phyloP scores from a whole-genome alignment of 2,113 vertebrate species.

The Oncorhynchus gorbuscha region DNA sequence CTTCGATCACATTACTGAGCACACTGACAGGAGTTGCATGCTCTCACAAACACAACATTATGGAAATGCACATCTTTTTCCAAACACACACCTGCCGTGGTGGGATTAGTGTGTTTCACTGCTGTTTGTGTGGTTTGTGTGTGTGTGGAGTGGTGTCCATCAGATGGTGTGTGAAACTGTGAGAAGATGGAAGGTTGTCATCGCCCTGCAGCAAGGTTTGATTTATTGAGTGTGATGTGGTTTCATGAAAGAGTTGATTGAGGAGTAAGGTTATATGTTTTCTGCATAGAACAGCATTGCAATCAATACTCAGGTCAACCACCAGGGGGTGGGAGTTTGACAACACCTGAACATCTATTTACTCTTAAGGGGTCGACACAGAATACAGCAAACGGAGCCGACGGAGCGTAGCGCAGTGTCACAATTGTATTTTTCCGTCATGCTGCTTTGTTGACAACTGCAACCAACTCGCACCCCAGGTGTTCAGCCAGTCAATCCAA shows the following conservation, averaged over 20 bases:
- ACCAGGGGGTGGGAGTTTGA: not conserved
- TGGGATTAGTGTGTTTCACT: not conserved
- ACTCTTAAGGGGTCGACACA: no score
- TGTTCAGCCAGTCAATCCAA: not conserved
- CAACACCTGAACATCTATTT: not conserved
- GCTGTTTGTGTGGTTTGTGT: constrained; percentile 3
- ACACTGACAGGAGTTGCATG: not conserved
- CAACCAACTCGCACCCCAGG: no score
- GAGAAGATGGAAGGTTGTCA: not conserved
- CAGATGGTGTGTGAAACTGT: not conserved
- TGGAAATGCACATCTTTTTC: no score
- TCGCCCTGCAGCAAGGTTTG: not conserved
- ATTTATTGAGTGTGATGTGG: not conserved
- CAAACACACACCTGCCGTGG: not conserved
- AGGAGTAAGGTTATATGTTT: not conserved
- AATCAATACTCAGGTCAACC: not conserved
- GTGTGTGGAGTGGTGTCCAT: not conserved
- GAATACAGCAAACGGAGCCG: no score
- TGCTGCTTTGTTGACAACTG: no score
- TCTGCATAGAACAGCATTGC: not conserved
- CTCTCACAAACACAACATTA: not conserved
- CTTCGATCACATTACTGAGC: not conserved
- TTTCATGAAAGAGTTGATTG: not conserved
- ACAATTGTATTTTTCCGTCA: no score
- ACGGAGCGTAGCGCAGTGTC: no score